Conservation (phyloP, 2,888 invertebrate genomes). For the Lithophane socia region DNA sequence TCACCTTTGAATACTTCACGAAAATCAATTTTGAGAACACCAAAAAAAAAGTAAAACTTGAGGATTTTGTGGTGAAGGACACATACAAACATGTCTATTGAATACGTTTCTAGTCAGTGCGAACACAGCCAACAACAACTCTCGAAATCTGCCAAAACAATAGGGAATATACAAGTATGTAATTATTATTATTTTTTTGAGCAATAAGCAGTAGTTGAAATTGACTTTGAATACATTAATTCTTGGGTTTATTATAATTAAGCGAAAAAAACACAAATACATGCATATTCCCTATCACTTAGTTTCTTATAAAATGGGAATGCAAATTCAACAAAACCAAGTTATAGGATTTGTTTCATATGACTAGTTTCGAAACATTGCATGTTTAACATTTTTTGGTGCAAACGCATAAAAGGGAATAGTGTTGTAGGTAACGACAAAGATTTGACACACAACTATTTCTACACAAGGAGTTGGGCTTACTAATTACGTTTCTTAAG, state of each 20-base stretch:
- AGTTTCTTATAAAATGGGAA: background rate
- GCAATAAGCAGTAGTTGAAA: background rate
- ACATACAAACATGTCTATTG: background rate
- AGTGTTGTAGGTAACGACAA: constrained; percentile 30
- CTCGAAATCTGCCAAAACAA: background rate
- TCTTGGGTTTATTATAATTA: background rate
- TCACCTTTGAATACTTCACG: too few relatives aligned
- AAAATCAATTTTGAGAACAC: too few relatives aligned
- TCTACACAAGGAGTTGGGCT: constrained; percentile 52
- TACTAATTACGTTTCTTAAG: constrained; percentile 39
- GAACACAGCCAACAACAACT: background rate
- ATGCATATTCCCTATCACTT: constrained; percentile 1
- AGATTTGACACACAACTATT: constrained; percentile 52
- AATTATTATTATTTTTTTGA: background rate
- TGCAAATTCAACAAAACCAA: background rate
- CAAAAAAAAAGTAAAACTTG: too few relatives aligned
- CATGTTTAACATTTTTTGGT: background rate
- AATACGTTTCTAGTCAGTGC: background rate
- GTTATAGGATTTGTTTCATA: background rate
- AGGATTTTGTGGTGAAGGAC: too few relatives aligned
- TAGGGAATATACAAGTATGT: background rate
- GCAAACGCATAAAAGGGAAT: constrained; percentile 10
- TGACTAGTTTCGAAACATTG: constrained; percentile 13
- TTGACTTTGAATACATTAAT: background rate
- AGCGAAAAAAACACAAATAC: background rate